Conservation (phyloP, 2,888 invertebrate genomes). For the Cybosia mesomella region DNA sequence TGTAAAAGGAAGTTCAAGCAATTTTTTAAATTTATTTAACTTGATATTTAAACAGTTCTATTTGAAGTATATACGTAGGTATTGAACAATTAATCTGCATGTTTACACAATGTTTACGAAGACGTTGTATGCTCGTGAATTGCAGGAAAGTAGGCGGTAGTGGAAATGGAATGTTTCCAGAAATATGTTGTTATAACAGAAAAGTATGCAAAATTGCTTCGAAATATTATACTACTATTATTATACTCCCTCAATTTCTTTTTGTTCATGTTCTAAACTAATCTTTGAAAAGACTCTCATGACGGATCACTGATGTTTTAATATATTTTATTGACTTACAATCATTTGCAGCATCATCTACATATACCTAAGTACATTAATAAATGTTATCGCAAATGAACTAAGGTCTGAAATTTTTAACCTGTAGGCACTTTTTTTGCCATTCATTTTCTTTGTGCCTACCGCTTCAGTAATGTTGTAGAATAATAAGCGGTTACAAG, state of each 20-base stretch:
- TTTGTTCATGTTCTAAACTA: background rate
- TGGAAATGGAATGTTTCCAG: slow-evolving; percentile 73
- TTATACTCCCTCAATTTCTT: slow-evolving; percentile 45
- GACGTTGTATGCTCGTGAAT: slow-evolving; percentile 58
- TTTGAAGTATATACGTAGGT: slow-evolving; percentile 23
- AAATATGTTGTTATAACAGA: slow-evolving; percentile 69
- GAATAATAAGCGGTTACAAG: too few relatives aligned
- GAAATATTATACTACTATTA: slow-evolving; percentile 74
- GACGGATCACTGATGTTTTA: background rate
- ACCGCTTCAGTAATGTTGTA: background rate
- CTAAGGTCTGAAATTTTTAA: background rate
- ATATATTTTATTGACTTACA: background rate
- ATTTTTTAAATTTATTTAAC: slow-evolving; percentile 13
- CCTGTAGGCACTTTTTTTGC: too few relatives aligned
- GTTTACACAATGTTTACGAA: slow-evolving; percentile 61
- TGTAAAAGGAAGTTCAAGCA: slow-evolving; percentile 9
- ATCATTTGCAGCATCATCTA: background rate
- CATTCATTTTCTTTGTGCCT: background rate
- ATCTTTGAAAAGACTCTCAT: background rate
- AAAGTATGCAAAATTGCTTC: slow-evolving; percentile 65
- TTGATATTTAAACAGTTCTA: slow-evolving; percentile 29
- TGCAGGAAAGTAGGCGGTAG: slow-evolving; percentile 56
- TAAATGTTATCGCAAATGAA: background rate
- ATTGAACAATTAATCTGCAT: slow-evolving; percentile 56
- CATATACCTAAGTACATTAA: background rate